phyloP scores from a whole-genome alignment of 2,888 invertebrate species.

The Tromatobia lineatoria region DNA sequence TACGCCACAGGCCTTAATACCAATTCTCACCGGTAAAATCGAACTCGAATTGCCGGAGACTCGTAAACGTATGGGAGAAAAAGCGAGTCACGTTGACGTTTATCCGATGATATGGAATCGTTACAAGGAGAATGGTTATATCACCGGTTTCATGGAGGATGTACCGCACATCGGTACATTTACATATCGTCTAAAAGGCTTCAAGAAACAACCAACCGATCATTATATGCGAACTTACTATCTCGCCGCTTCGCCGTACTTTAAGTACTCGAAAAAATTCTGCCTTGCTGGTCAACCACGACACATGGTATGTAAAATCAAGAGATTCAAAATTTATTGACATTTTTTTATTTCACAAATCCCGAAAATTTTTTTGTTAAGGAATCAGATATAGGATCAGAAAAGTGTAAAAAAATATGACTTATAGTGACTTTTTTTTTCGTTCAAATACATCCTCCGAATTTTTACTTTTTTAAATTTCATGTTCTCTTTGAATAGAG shows the following conservation, averaged over 20 bases:
- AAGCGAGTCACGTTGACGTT: constrained; percentile 90
- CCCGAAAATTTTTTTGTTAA: too few species aligned
- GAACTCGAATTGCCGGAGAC: constrained; percentile 96
- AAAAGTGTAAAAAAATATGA: too few species aligned
- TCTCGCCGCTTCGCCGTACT: constrained; percentile 88
- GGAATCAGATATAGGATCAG: too few species aligned
- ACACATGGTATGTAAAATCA: constrained; percentile 88
- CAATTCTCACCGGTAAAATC: constrained; percentile 93
- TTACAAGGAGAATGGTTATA: constrained; percentile 89
- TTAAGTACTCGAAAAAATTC: constrained; percentile 87
- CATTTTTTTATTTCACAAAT: too few species aligned
- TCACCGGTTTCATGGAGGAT: constrained; percentile 95
- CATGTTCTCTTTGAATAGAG: too few species aligned
- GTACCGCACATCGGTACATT: constrained; percentile 94
- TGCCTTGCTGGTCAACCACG: constrained; percentile 90
- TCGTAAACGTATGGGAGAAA: constrained; percentile 88
- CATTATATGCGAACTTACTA: constrained; percentile 95
- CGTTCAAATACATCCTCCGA: too few species aligned
- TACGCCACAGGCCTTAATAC: constrained; percentile 94
- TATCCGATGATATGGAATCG: constrained; percentile 96
- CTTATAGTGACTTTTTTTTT: too few species aligned
- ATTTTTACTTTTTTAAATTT: too few species aligned
- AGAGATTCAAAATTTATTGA: not conserved
- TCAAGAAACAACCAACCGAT: constrained; percentile 93
- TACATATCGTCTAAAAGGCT: constrained; percentile 95